Percentiles rank a stretch among this genome's conserved stretches.
phyloP scores from a whole-genome alignment of 1,140 invertebrate genomes.

The Rhagoletis pomonella region DNA sequence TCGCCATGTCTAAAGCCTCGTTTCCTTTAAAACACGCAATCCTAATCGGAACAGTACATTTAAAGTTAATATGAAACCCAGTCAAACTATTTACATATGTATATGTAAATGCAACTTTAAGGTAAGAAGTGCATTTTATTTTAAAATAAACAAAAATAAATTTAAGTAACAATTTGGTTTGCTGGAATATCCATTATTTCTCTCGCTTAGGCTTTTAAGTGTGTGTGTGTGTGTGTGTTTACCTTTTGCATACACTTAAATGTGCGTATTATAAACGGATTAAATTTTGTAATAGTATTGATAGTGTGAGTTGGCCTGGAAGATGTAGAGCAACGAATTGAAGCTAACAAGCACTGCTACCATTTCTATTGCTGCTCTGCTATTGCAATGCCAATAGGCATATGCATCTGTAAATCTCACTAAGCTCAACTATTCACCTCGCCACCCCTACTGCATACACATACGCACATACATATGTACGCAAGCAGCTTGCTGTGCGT shows the following conservation, averaged over 20 bases:
- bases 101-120: too few relatives aligned
- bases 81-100: too few relatives aligned
- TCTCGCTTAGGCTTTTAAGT: not conserved
- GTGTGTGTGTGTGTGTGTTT: constrained; percentile 54
- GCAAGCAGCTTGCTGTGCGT: not conserved
- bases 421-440: not conserved
- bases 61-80: too few relatives aligned
- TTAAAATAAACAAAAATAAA: too few relatives aligned
- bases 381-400: constrained; percentile 10
- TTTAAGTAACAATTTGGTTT: not conserved
- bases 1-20: too few relatives aligned
- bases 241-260: constrained; percentile 65
- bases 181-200: not conserved
- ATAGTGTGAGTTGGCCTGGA: constrained; percentile 4
- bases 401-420: constrained; percentile 19
- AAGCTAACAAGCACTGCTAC: not conserved
- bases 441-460: not conserved
- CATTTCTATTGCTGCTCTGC: not conserved
- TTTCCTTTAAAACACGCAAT: too few relatives aligned
- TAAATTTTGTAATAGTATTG: constrained; percentile 64
- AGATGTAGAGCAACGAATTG: constrained; percentile 16
- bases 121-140: too few relatives aligned
- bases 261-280: constrained; percentile 69
- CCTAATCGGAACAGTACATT: too few relatives aligned
- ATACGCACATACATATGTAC: not conserved